Conservation (phyloP, 2,113 vertebrate genomes). For the Electrona antarctica region DNA sequence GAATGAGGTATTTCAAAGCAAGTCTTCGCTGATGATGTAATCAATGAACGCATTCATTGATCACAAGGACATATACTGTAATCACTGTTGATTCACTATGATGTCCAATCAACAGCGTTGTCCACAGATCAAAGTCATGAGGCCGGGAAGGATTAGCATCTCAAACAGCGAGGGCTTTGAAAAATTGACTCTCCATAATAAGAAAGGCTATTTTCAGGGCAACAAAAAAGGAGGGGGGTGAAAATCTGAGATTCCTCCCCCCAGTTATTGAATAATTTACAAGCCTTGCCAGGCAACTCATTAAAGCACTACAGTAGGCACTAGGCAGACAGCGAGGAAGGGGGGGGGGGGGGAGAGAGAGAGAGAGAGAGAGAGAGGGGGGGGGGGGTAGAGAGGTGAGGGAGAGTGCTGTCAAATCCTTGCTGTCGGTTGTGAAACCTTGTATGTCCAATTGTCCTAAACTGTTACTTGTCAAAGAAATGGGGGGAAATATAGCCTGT, state of each 20-base stretch:
- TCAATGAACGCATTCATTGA: no score
- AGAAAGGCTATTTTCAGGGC: conserved; percentile 67
- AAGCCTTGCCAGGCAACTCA: conserved; percentile 65
- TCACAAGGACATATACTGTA: no score
- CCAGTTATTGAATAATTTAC: conserved; percentile 77
- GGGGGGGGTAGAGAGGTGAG: neutral
- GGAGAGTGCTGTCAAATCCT: conserved; percentile 38
- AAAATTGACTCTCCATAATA: conserved; percentile 47
- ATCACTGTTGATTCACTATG: conserved; percentile 11
- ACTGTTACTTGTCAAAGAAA: neutral
- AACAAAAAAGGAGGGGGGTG: conserved; percentile 30
- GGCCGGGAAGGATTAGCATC: conserved; percentile 30
- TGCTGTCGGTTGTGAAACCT: no score
- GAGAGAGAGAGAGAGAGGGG: neutral
- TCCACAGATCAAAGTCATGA: neutral
- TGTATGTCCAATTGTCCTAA: no score
- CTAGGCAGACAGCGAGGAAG: conserved; percentile 47
- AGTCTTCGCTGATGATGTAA: no score
- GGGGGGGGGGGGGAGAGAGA: neutral
- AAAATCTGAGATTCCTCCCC: conserved; percentile 58
- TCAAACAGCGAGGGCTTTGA: conserved; percentile 41
- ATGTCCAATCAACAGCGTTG: conserved; percentile 15
- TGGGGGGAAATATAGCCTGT: conserved; percentile 1
- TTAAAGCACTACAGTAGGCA: conserved; percentile 65
- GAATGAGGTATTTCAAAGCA: no score